Evolutionary conservation across 2,113 vertebrate species (phyloP).

Genomic region (Perca fluviatilis): DNA sequence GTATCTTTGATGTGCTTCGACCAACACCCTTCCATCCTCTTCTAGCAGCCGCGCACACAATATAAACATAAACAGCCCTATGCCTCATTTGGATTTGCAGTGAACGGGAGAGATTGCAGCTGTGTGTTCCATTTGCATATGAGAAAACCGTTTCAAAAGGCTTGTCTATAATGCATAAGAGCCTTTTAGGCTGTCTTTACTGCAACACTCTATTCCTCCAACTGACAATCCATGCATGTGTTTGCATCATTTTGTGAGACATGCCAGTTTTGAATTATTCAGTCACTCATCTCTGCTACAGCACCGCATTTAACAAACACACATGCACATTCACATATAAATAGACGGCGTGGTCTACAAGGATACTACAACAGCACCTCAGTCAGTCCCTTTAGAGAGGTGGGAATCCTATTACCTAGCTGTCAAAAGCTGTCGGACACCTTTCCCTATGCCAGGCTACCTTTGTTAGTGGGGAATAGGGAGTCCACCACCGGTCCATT

Average conservation of each 20-base stretch:
- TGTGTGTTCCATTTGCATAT: slow-evolving; percentile 79
- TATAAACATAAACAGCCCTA: slow-evolving; percentile 72
- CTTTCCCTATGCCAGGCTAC: slow-evolving; percentile 66
- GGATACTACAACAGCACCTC: slow-evolving; percentile 82
- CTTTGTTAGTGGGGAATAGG: slow-evolving; percentile 83
- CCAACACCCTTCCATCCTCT: slow-evolving; percentile 54
- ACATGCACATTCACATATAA: slow-evolving; percentile 64
- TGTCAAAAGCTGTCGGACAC: slow-evolving; percentile 91
- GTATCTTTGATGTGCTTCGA: slow-evolving; percentile 46
- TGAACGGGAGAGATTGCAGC: slow-evolving; percentile 62
- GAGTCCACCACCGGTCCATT: slow-evolving; percentile 91
- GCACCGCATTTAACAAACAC: slow-evolving; percentile 80
- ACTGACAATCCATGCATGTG: slow-evolving; percentile 81
- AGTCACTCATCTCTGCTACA: slow-evolving; percentile 82
- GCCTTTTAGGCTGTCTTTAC: slow-evolving; percentile 86
- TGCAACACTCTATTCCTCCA: slow-evolving; percentile 77
- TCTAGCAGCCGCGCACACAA: slow-evolving; percentile 44
- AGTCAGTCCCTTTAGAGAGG: slow-evolving; percentile 88
- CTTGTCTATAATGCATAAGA: slow-evolving; percentile 86
- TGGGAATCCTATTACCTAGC: slow-evolving; percentile 96
- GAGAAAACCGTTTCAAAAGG: slow-evolving; percentile 80
- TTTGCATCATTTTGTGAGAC: slow-evolving; percentile 86
- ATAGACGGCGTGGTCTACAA: slow-evolving; percentile 77
- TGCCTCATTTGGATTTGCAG: slow-evolving; percentile 68
- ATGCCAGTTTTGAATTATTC: slow-evolving; percentile 88